phyloP scores from a whole-genome alignment of 1,140 invertebrate genomes.

The Orussus abietinus region DNA sequence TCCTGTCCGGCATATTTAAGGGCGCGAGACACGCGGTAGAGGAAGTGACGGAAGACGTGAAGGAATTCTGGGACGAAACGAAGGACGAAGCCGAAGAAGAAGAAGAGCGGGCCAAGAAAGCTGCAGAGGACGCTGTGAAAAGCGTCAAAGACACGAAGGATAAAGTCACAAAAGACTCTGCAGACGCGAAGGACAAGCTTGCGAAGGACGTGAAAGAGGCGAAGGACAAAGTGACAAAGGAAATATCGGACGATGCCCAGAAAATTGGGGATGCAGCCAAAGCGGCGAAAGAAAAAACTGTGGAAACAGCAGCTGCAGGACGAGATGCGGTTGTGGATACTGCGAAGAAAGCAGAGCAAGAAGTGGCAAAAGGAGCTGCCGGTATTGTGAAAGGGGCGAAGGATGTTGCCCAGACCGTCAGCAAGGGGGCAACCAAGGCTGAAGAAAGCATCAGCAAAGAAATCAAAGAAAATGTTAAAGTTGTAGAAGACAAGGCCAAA shows the following conservation, averaged over 20 bases:
- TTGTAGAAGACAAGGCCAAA: slow-evolving; percentile 14
- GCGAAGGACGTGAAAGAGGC: slow-evolving; percentile 4
- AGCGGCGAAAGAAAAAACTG: slow-evolving; percentile 21
- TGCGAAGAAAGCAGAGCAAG: too few relatives aligned
- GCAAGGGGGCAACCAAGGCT: background rate
- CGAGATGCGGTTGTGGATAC: slow-evolving; percentile 35
- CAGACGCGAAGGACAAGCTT: background rate
- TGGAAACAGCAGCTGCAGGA: slow-evolving; percentile 17
- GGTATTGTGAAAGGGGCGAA: slow-evolving; percentile 17
- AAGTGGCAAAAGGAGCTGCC: too few relatives aligned
- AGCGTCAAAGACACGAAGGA: slow-evolving; percentile 11
- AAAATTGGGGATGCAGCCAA: slow-evolving; percentile 11
- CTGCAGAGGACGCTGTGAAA: slow-evolving; percentile 6
- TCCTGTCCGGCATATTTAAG: slow-evolving; percentile 26
- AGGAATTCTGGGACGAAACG: slow-evolving; percentile 28
- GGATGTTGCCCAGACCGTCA: slow-evolving; percentile 1
- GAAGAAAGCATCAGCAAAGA: slow-evolving; percentile 15
- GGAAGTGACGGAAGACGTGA: slow-evolving; percentile 14
- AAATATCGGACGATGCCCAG: background rate
- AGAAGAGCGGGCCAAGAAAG: slow-evolving; percentile 13
- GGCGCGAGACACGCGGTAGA: slow-evolving; percentile 17
- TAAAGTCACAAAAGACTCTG: background rate
- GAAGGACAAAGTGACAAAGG: slow-evolving; percentile 10
- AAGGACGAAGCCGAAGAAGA: slow-evolving; percentile 22
- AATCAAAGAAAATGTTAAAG: slow-evolving; percentile 18